Percentiles rank a stretch among this genome's conserved stretches.
Evolutionary conservation across 2,888 invertebrate species (phyloP).

Genomic region (Gasteruption jaculator): DNA sequence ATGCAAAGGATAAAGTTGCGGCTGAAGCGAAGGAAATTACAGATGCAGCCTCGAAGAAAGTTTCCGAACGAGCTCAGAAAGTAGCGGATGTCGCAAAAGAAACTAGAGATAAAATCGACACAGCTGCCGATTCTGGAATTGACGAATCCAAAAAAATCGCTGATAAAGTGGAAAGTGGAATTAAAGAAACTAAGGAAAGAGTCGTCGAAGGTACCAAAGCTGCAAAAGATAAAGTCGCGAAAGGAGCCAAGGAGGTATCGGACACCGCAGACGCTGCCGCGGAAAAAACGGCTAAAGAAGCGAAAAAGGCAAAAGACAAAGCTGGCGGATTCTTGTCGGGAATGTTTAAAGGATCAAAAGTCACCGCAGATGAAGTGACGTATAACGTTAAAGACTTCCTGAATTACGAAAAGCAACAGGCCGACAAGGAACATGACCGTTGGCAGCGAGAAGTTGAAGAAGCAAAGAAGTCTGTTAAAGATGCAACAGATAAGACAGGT

Average conservation of each 20-base stretch:
- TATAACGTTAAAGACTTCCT: conserved; percentile 28
- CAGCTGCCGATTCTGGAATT: conserved; percentile 43
- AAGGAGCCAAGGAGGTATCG: conserved; percentile 39
- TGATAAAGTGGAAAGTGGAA: conserved; percentile 52
- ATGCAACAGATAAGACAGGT: conserved; percentile 13
- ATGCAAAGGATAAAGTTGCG: conserved; percentile 6
- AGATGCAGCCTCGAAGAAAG: conserved; percentile 15
- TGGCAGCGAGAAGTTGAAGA: conserved; percentile 28
- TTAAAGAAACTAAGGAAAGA: conserved; percentile 49
- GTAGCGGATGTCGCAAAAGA: conserved; percentile 18
- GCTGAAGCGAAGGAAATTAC: conserved; percentile 42
- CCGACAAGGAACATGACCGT: no score
- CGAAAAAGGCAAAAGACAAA: conserved; percentile 48
- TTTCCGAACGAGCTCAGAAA: conserved; percentile 13
- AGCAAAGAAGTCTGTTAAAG: conserved; percentile 23
- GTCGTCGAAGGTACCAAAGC: conserved; percentile 15
- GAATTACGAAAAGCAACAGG: conserved; percentile 26
- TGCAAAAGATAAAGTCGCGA: conserved; percentile 21
- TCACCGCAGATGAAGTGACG: conserved; percentile 21
- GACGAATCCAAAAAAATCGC: conserved; percentile 21
- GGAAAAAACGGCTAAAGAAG: conserved; percentile 19
- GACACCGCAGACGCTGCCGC: conserved; percentile 25
- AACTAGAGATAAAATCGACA: conserved; percentile 19
- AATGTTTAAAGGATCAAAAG: conserved; percentile 30
- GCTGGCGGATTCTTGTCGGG: conserved; percentile 28